Evolutionary conservation across 2,797 vertebrate species (phyloP).

Genomic region (Cyclopterus lumpus): DNA sequence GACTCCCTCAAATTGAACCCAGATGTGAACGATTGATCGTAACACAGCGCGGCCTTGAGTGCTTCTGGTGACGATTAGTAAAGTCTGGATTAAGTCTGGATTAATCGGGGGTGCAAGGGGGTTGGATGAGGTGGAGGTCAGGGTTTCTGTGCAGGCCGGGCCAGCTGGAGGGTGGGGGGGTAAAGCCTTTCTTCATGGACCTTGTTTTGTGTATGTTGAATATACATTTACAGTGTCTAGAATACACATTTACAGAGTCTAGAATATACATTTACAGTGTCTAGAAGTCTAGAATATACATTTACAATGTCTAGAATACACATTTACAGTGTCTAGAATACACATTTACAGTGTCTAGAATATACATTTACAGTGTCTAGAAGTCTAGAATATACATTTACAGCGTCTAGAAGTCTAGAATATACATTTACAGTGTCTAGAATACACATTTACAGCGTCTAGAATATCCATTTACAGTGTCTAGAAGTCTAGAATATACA

Average conservation of each 20-base stretch:
- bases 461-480: neutral
- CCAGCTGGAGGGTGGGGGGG: neutral
- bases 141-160: neutral
- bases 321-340: neutral
- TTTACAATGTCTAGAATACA: no score
- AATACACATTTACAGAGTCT: neutral
- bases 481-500: neutral
- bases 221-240: neutral
- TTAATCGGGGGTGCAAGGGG: neutral
- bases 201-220: no score
- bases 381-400: no score
- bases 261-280: neutral
- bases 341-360: no score
- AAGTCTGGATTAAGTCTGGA: neutral
- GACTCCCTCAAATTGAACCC: conserved; percentile 7
- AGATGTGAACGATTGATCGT: neutral
- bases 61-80: neutral
- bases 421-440: neutral
- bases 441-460: no score
- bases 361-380: neutral
- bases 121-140: neutral
- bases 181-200: no score
- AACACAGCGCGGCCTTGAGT: no score
- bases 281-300: no score
- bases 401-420: neutral